Evolutionary conservation across 2,113 vertebrate species (phyloP), one percentile per base, ranked within the genome.

Genomic region (Arothron firmamentum): DNA sequence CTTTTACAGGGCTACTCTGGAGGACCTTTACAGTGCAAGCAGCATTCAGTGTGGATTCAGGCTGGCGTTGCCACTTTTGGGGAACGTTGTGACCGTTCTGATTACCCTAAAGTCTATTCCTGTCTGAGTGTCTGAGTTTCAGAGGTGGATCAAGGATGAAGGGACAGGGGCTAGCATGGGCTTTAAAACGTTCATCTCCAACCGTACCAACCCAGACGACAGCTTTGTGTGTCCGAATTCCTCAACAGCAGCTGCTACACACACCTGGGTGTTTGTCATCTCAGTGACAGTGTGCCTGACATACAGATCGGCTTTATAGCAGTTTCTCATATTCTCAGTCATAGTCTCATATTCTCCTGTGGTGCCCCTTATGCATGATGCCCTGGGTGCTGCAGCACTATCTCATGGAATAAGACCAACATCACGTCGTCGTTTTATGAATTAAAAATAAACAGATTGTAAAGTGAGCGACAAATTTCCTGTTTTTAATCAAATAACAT

Each of bases 1-100:
- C 25, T 43, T 48, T 54, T 64, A 63, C 49, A 96, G 94, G 93
- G 95, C 20, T 93, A 97, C 46, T 95, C 93, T 13, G 93, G 94
- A 17, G 94, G 94, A 52, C 94, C 94, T 21, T 34, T 97, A 58
- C 93, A 93, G 73, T 91, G 90, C 71, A 82, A 79, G 78, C 90
- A 93, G 80, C 83, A 82, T 65, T 91, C 83, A 57, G 5, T 3
- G 15, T 96, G 93, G 93, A 87, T 95, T 69, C 92, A 94, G 70
- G 89, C 88, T 31, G 94, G 93, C 57, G 87, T 94, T 41, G 96
- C 91, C 86, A 3, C 12, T 11, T 96, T 92, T 83, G 94, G 92
- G 71, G 46, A 92, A 0, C 88, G 92, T 65, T 94, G 94, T 57
- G 92, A 88, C 18, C 69, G 67, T 56, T 81, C 73, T 55, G 88